phyloP scores from a whole-genome alignment of 2,113 vertebrate species.

The Salvelinus namaycush region DNA sequence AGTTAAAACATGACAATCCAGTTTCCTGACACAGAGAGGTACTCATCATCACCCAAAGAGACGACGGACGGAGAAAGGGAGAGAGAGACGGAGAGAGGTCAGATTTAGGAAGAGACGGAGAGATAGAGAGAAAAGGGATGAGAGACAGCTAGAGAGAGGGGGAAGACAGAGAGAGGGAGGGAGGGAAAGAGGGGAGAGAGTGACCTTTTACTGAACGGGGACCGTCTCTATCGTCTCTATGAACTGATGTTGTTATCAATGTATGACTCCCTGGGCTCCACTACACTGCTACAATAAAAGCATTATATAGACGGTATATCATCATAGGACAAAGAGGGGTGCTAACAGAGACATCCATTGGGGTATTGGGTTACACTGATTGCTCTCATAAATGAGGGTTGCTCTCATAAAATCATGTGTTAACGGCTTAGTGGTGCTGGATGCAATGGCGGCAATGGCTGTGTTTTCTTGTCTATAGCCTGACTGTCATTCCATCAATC shows the following conservation, averaged over 20 bases:
- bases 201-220: slow-evolving; percentile 71
- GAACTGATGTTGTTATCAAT: slow-evolving; percentile 76
- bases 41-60: slow-evolving; percentile 53
- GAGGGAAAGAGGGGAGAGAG: slow-evolving; percentile 33
- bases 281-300: slow-evolving; percentile 68
- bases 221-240: slow-evolving; percentile 56
- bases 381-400: slow-evolving; percentile 71
- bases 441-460: slow-evolving; percentile 68
- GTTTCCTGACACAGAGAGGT: slow-evolving; percentile 64
- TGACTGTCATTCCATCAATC: slow-evolving; percentile 1
- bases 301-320: slow-evolving; percentile 70
- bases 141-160: slow-evolving; percentile 14
- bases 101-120: neutral
- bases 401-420: slow-evolving; percentile 73
- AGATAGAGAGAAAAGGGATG: slow-evolving; percentile 16
- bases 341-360: slow-evolving; percentile 68
- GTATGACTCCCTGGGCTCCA: slow-evolving; percentile 70
- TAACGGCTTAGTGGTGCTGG: slow-evolving; percentile 71
- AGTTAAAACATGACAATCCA: slow-evolving; percentile 74
- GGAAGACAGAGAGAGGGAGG: neutral
- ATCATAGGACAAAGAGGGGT: slow-evolving; percentile 70
- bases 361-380: slow-evolving; percentile 72
- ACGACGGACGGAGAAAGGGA: slow-evolving; percentile 15
- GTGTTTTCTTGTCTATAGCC: slow-evolving; percentile 60
- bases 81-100: neutral